phyloP scores from a whole-genome alignment of 2,888 invertebrate genomes.

The Eugnorisma glareosa region DNA sequence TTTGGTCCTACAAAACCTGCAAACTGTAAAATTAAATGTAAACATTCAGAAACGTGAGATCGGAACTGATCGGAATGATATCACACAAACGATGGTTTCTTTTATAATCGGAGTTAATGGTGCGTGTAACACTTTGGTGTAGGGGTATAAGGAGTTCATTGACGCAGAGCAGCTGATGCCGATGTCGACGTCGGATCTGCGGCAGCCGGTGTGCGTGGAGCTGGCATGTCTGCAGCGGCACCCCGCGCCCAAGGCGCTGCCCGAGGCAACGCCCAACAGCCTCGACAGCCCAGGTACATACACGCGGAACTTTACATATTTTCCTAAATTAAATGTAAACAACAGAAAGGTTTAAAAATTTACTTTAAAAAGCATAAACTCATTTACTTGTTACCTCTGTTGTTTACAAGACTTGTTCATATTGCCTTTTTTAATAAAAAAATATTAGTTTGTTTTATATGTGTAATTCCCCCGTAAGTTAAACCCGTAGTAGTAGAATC shows the following conservation, averaged over 20 bases:
- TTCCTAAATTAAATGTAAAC: not conserved
- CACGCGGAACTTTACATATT: not conserved
- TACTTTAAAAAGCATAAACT: constrained; percentile 1
- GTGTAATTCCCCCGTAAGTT: no score
- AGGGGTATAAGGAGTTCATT: constrained; percentile 97
- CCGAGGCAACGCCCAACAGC: constrained; percentile 89
- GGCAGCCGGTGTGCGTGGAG: constrained; percentile 95
- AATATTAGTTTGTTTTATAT: constrained; percentile 19
- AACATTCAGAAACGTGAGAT: constrained; percentile 8
- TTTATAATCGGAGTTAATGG: constrained; percentile 32
- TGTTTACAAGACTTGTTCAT: constrained; percentile 64
- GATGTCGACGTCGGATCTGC: constrained; percentile 95
- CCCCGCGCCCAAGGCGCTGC: constrained; percentile 87
- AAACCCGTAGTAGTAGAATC: constrained; percentile 58
- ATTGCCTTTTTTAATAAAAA: constrained; percentile 12
- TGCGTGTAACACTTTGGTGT: constrained; percentile 66
- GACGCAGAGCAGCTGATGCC: constrained; percentile 97
- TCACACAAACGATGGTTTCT: not conserved
- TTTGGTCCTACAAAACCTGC: not conserved
- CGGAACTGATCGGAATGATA: not conserved
- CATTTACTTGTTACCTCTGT: constrained; percentile 26
- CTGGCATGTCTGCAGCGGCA: constrained; percentile 93
- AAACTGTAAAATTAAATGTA: constrained; percentile 7
- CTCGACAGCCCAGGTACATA: constrained; percentile 88
- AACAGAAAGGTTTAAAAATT: constrained; percentile 8